Evolutionary conservation across 2,888 invertebrate genomes (phyloP), one percentile per base, ranked within the genome.

Genomic region (Hedya salicella): DNA sequence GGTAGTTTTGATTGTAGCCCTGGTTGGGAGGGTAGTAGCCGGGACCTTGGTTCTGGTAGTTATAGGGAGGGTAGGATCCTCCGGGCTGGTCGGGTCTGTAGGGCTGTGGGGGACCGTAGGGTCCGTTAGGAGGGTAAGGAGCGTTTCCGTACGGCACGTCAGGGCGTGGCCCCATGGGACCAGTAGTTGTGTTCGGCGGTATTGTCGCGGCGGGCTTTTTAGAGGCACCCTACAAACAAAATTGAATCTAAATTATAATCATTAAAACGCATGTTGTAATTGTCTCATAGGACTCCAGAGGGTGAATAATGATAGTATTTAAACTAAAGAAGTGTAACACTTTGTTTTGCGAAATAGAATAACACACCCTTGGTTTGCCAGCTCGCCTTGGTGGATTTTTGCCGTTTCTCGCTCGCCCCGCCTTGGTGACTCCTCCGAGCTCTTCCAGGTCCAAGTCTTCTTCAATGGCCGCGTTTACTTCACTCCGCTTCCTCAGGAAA

Each of bases 361-460:
- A 40, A 62, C 72, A 72, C 71, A 89, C 88, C 78, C 86, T 75
- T 14, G 88, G 80, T 72, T 85, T 83, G n/a, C 81, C 72, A 9
- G 83, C 74, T 36, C 78, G 76, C 21, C 78, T 70, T 0, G 80
- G 75, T 6, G 77, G 75, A 1, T 79, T 80, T 46, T 85, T 87
- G 59, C 74, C 78, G 32, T 78, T 84, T 32, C 81, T 81, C 3
- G 88, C 80, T 0, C 89, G 83, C 0, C 91, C 89, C 1, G 89
- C 80, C 68, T 90, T 91, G 0, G 89, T 87, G 0, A 89, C 91
- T 13, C 93, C 94, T 3, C 94, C 95, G 13, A 95, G 94, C 83
- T 97, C 97, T 73, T 97, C 97, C 62, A 97, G 88, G 83, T 97
- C 97, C 73, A 97, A 93, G 86, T 97, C 97, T 76, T 94, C 93